Evolutionary conservation across 2,113 vertebrate genomes (phyloP), one percentile per base, ranked within the genome.

Genomic region (Ardeotis arabs): DNA sequence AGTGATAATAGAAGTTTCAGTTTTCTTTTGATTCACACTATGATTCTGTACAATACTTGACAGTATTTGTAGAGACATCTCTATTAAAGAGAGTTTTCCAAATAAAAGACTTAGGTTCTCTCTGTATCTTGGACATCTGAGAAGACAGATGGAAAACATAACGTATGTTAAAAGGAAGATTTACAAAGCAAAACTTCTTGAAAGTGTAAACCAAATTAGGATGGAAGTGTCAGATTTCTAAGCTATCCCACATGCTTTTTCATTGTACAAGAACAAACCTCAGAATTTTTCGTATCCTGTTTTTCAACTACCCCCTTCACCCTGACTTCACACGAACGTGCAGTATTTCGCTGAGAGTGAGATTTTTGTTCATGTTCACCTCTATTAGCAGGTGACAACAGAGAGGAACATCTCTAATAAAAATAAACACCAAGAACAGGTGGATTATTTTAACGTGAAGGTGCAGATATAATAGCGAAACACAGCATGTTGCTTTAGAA

Each of bases 141-240:
- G 59, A 94, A 94, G 84, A 94, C 95, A 97, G 95, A 97, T 96
- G 95, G 95, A 94, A 96, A 96, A 94, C 79, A 86, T 74, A 96
- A 90, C 79, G 80, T 95, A 96, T 84, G 83, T 93, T 94, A 96
- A 96, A 93, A 93, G 76, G 35, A 92, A 90, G 73, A 95, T 87
- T 94, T 92, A 97, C 92, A 96, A 96, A 96, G 95, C 92, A 97
- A 94, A 94, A 95, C 90, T 89, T 90, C 88, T 95, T 75, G 78
- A 94, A 95, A 96, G 93, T 87, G 93, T 94, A 97, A 95, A 96
- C 87, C 59, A 91, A 83, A 92, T 95, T 87, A 91, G 56, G 77
- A 63, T 87, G 84, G 53, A 95, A 83, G 91, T 74, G 84, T 85
- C 81, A 91, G 45, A 93, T 96, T 96, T 91, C 93, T 87, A 95